phyloP scores from a whole-genome alignment of 2,797 vertebrate genomes.

The Vipera ursinii region DNA sequence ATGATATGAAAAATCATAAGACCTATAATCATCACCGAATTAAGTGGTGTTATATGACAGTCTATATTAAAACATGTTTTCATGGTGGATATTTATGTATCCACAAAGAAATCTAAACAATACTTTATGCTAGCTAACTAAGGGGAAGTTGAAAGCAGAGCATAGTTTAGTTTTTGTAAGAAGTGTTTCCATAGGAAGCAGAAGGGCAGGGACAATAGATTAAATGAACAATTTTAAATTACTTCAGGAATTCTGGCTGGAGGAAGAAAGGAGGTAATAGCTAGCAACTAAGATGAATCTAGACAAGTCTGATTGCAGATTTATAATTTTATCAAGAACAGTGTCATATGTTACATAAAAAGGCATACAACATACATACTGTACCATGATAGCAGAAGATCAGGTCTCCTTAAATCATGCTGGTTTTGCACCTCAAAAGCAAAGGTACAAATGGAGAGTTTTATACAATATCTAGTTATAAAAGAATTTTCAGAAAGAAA shows the following conservation, averaged over 20 bases:
- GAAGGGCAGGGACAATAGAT: neutral
- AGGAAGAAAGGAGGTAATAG: neutral
- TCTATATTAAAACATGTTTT: neutral
- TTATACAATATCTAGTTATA: neutral
- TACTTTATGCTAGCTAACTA: neutral
- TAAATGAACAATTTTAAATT: neutral
- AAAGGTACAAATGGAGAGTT: neutral
- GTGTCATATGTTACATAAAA: neutral
- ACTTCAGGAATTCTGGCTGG: neutral
- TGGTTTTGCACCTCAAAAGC: neutral
- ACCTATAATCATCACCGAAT: neutral
- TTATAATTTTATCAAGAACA: neutral
- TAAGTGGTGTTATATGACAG: neutral
- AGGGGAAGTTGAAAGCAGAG: neutral
- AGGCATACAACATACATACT: neutral
- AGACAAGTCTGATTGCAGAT: neutral
- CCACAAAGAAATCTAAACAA: neutral
- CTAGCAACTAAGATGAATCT: neutral
- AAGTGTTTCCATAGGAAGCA: neutral
- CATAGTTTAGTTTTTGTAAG: neutral
- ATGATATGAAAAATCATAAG: neutral
- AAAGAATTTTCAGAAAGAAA: neutral
- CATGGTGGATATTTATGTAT: neutral
- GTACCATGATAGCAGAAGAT: neutral
- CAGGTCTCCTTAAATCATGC: neutral